Evolutionary conservation across 1,140 invertebrate genomes (phyloP).

Genomic region (Diorhabda sublineata): DNA sequence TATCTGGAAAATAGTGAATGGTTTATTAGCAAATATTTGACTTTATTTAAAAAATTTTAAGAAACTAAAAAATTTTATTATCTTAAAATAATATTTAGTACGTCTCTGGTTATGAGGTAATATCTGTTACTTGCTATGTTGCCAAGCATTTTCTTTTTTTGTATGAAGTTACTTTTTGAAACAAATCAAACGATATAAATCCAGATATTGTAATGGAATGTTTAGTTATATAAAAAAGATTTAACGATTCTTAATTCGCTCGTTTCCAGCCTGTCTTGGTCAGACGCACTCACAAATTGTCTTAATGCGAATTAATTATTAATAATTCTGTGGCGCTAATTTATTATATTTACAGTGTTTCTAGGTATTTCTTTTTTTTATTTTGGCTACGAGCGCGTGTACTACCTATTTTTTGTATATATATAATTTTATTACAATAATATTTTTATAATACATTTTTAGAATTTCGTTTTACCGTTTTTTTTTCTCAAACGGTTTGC

Average conservation of each 20-base stretch:
- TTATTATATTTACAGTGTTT: constrained; percentile 33
- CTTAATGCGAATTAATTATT: constrained; percentile 26
- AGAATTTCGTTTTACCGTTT: constrained; percentile 47
- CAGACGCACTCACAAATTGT: constrained; percentile 25
- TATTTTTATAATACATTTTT: constrained; percentile 45
- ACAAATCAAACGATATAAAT: too few relatives aligned
- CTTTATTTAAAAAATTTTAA: too few relatives aligned
- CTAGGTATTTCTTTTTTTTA: constrained; percentile 19
- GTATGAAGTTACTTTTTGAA: too few relatives aligned
- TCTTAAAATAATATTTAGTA: too few relatives aligned
- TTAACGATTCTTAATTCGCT: background rate
- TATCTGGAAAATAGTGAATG: too few relatives aligned
- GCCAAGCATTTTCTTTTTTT: too few relatives aligned
- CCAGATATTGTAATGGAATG: too few relatives aligned
- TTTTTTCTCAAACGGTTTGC: constrained; percentile 25
- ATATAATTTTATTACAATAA: constrained; percentile 38
- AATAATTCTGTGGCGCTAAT: constrained; percentile 25
- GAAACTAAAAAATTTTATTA: too few relatives aligned
- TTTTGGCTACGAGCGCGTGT: constrained; percentile 36
- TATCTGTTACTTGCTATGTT: too few relatives aligned
- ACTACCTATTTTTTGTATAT: constrained; percentile 37
- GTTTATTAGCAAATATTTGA: too few relatives aligned
- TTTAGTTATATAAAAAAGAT: too few relatives aligned
- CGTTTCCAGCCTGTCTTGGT: constrained; percentile 11
- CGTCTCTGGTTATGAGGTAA: too few relatives aligned